Evolutionary conservation across 2,888 invertebrate species (phyloP), one percentile per base, ranked within the genome.

Genomic region (Troides oblongomaculatus): DNA sequence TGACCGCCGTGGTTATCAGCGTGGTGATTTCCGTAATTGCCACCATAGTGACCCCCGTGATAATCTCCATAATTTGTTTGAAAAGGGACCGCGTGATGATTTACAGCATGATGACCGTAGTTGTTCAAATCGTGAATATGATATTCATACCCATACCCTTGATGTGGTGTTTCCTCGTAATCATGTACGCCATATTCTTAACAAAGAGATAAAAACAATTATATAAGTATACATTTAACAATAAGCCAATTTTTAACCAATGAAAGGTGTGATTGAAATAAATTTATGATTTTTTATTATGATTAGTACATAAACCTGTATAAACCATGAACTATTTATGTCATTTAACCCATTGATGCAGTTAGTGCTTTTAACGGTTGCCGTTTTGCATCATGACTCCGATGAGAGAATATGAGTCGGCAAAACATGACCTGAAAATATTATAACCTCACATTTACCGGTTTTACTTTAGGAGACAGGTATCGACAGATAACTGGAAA

Each of bases 101-200:
- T 71, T 60, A 56, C 76, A 10, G 78, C 79, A 36, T 62, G 63
- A 30, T 76, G 72, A 25, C 78, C 75, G 50, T 82, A 80, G 66
- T 82, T 79, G 62, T 76, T 75, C 12, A 75, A 66, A 23, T 78
- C 75, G 23, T 79, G 79, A 17, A 77, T 72, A 57, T 84, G 83
- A 62, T 87, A 84, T 18, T 86, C 89, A 64, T 85, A 83, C 0
- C 81, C 87, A 43, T 84, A 80, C 8, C 79, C 80, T 66, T 84
- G 82, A 69, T 84, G 84, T 30, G 85, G 83, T 17, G 76, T 74
- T 36, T 89, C 90, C 46, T 92, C 92, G 72, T 88, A 90, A 62
- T 89, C 90, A 25, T 82, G 84, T 30, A 83, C 56, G 18, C 81
- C 78, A 61, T 89, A 89, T 5, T 86, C 91, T 90, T 77, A 39